Conservation (phyloP, 1,140 invertebrate genomes). For the Cotesia chilonis region DNA sequence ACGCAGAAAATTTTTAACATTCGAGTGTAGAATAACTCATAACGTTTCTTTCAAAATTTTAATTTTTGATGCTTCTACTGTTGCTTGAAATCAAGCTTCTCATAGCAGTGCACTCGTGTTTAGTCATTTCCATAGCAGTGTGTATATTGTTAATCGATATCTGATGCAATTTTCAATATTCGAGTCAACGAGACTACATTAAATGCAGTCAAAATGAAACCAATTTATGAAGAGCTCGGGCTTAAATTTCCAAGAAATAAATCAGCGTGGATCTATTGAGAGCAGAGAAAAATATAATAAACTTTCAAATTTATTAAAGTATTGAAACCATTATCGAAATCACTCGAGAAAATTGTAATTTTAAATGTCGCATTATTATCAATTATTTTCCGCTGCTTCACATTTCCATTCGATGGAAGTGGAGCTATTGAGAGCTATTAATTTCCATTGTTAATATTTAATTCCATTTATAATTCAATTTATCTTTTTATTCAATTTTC, state of each 20-base stretch:
- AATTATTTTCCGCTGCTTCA: no score
- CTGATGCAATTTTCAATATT: conserved; percentile 18
- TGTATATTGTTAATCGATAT: conserved; percentile 27
- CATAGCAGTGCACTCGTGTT: conserved; percentile 2
- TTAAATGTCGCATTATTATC: no score
- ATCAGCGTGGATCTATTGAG: not conserved
- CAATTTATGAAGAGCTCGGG: conserved; percentile 24
- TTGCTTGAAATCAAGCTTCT: no score
- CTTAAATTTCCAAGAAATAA: conserved; percentile 1
- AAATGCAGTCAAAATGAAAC: conserved; percentile 32
- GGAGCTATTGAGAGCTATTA: not conserved
- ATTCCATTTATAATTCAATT: not conserved
- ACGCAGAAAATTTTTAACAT: conserved; percentile 4
- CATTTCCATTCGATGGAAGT: no score
- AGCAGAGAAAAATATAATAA: not conserved
- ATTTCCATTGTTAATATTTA: conserved; percentile 7
- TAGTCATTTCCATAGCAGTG: conserved; percentile 22
- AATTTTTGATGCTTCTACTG: not conserved
- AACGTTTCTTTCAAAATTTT: not conserved
- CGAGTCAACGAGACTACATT: conserved; percentile 7
- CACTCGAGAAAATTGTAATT: conserved; percentile 2
- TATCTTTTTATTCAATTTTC: conserved; percentile 22
- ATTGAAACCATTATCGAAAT: not conserved
- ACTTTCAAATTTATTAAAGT: no score
- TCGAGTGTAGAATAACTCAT: not conserved